phyloP scores from a whole-genome alignment of 2,888 invertebrate genomes.

The Tyria jacobaeae region DNA sequence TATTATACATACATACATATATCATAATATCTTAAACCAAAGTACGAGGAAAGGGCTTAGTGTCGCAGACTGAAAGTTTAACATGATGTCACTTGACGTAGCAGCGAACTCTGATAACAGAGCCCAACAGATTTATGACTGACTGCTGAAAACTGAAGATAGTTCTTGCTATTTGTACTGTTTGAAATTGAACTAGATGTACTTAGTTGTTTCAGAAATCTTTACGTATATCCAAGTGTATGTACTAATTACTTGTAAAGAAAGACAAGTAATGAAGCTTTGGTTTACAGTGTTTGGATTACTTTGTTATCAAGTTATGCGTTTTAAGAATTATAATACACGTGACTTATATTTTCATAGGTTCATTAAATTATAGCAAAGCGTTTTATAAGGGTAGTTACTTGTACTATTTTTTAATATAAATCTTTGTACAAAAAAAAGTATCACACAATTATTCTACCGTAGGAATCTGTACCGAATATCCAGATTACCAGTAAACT shows the following conservation, averaged over 20 bases:
- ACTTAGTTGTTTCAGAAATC: background rate
- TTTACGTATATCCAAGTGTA: background rate
- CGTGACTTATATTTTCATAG: background rate
- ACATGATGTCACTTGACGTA: conserved; percentile 33
- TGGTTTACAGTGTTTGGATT: background rate
- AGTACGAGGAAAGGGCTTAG: conserved; percentile 25
- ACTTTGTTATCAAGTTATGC: background rate
- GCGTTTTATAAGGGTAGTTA: no score
- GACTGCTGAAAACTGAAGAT: conserved; percentile 14
- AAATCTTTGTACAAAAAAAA: no score
- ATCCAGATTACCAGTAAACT: background rate
- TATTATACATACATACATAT: no score
- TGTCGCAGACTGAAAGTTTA: conserved; percentile 20
- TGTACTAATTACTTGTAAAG: background rate
- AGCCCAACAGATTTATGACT: conserved; percentile 15
- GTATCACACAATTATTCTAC: background rate
- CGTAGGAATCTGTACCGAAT: background rate
- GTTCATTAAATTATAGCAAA: no score
- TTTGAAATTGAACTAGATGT: no score
- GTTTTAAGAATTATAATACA: background rate
- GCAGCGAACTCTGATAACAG: conserved; percentile 5
- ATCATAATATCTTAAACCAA: conserved; percentile 4
- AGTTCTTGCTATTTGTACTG: conserved; percentile 1
- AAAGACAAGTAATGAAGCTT: background rate
- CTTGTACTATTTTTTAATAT: no score